Evolutionary conservation across 2,888 invertebrate species (phyloP).

Genomic region (Slavum lentiscoides): DNA sequence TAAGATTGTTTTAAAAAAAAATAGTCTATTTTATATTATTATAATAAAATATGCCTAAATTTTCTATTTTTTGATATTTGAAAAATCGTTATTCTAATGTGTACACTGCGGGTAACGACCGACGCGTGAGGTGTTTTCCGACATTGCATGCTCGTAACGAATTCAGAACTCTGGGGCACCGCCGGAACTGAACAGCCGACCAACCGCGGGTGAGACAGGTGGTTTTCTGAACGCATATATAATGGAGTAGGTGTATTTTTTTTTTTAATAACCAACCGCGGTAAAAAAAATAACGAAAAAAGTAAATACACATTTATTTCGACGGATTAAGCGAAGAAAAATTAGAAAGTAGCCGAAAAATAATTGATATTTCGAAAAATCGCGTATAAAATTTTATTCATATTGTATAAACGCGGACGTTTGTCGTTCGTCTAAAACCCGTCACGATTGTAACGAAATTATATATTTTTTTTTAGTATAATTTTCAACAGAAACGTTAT

Average conservation of each 20-base stretch:
- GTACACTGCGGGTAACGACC: no score
- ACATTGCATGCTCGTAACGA: background rate
- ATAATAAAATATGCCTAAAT: background rate
- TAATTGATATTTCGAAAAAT: background rate
- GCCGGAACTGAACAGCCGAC: constrained; percentile 36
- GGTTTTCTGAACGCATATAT: background rate
- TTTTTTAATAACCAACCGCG: background rate
- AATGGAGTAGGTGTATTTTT: constrained; percentile 10
- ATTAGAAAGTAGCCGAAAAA: background rate
- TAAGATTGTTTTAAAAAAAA: background rate
- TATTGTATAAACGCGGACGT: no score
- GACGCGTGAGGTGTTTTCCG: background rate
- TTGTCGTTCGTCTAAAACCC: no score
- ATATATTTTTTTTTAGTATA: no score
- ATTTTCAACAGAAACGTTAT: no score
- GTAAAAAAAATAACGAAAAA: background rate
- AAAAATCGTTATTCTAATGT: background rate
- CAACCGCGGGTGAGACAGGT: constrained; percentile 44
- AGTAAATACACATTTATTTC: no score
- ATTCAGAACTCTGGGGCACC: constrained; percentile 18
- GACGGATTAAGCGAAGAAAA: background rate
- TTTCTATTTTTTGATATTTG: constrained; percentile 14
- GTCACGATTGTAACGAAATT: no score
- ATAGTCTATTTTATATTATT: no score
- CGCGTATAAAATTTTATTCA: no score